Evolutionary conservation across 2,797 vertebrate species (phyloP), one percentile per base, ranked within the genome.

Genomic region (Danio kyathit): DNA sequence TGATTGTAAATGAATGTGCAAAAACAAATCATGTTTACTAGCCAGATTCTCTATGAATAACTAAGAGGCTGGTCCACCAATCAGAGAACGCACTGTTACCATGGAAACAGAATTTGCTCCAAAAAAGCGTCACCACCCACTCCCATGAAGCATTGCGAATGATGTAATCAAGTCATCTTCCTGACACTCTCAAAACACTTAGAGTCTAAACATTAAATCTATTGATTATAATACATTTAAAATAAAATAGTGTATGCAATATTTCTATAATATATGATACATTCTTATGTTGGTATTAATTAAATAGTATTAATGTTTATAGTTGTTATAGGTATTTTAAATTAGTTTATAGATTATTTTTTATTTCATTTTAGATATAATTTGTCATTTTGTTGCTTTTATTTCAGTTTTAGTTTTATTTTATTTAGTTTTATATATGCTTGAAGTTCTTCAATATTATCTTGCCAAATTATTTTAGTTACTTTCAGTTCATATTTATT

Each of bases 91-190:
- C 16, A 0, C 63, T 57, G 64, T 59, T 77, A 59, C 75, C 52
- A 69, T 69, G 64, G 64, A 77, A 77, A 77, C 21, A 38, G 49
- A 38, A 77, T 48, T 67, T 49, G 44, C 59, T 60, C 73, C 44
- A 40, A 51, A 61, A 49, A 57, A 74, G 44, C 59, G 49, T 51
- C 16, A 38, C 41, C 54, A 29, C 54, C 54, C 43, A 19, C 43
- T 78, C 44, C 43, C 61, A 54, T 76, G 63, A 76, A 54, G 74
- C 74, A 66, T 29, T 66, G 74, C 61, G 40, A 21, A 65, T 56
- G 61, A 76, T 76, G 40, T 76, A 56, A 76, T 76, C n/a, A 41
- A 44, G 17, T 44, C 74, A n/a, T 19, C 44, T 8, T 38, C 10
- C 14, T 49, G 43, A 13, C 11, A 52, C 38, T 76, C 29, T 40